Percentiles rank a stretch among this genome's conserved stretches.
Evolutionary conservation across 2,888 invertebrate genomes (phyloP).

Genomic region (Monoplex corrugatus): DNA sequence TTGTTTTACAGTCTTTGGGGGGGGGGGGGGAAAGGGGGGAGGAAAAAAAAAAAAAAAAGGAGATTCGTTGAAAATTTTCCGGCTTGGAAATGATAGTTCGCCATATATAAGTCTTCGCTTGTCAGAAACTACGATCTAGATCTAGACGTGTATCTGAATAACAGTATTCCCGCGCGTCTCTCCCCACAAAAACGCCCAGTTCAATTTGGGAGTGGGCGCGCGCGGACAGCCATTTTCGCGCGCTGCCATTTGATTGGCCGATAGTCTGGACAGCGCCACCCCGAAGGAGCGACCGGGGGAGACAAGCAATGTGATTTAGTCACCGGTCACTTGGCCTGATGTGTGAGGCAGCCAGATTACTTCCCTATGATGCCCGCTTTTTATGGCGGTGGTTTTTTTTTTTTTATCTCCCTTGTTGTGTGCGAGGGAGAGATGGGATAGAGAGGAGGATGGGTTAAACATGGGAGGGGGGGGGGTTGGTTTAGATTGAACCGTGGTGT

Average conservation of each 20-base stretch:
- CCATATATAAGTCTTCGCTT: no score
- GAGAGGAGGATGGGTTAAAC: background rate
- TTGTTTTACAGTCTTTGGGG: no score
- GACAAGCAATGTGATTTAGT: constrained; percentile 3
- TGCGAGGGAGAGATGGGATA: no score
- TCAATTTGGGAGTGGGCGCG: background rate
- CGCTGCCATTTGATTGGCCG: background rate
- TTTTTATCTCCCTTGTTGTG: no score
- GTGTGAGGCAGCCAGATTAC: background rate
- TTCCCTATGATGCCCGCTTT: background rate
- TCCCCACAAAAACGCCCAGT: no score
- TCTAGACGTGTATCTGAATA: no score
- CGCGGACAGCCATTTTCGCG: background rate
- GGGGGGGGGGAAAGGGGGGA: background rate
- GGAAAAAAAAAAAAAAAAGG: background rate
- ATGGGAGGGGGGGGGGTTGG: background rate
- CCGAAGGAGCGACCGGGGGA: background rate
- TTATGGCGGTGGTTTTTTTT: no score
- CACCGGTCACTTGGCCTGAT: constrained; percentile 10
- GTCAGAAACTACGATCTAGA: no score
- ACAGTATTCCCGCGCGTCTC: no score
- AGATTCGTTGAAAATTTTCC: no score
- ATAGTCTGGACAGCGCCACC: constrained; percentile 9
- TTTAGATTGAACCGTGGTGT: no score
- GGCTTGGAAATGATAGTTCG: no score